phyloP scores from a whole-genome alignment of 2,888 invertebrate genomes.

The Platerodrilus igneus region DNA sequence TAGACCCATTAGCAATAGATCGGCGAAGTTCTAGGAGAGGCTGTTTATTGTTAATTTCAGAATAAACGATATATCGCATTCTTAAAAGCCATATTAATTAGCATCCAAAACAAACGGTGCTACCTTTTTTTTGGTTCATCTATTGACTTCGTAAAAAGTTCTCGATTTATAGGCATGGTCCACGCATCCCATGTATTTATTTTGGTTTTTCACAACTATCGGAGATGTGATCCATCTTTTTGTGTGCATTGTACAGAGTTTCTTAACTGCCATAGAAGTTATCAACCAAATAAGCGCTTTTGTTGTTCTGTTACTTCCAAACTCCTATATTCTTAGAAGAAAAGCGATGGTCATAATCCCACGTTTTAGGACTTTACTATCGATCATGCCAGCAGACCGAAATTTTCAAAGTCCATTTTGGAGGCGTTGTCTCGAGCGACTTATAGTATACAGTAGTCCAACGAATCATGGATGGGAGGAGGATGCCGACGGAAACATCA shows the following conservation, averaged over 20 bases:
- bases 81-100: slow-evolving; percentile 3
- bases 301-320: slow-evolving; percentile 19
- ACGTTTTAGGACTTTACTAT: slow-evolving; percentile 1
- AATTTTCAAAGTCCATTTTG: no score
- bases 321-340: slow-evolving; percentile 2
- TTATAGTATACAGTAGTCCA: no score
- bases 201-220: slow-evolving; percentile 2
- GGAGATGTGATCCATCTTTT: slow-evolving; percentile 6
- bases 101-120: slow-evolving; percentile 7
- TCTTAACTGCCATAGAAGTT: slow-evolving; percentile 12
- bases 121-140: slow-evolving; percentile 9
- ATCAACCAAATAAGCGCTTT: slow-evolving; percentile 11
- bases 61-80: slow-evolving; percentile 5
- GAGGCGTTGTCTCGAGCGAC: no score
- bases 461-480: no score
- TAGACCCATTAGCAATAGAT: no score
- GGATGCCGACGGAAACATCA: no score
- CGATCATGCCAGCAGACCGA: no score
- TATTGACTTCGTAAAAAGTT: slow-evolving; percentile 3
- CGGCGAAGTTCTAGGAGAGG: slow-evolving; percentile 3
- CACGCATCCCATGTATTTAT: slow-evolving; percentile 3
- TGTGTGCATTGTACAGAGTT: slow-evolving; percentile 1
- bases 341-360: slow-evolving; percentile 1
- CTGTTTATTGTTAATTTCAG: background rate
- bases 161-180: slow-evolving; percentile 9